Evolutionary conservation across 2,797 vertebrate genomes (phyloP).

Genomic region (Peromyscus eremicus): DNA sequence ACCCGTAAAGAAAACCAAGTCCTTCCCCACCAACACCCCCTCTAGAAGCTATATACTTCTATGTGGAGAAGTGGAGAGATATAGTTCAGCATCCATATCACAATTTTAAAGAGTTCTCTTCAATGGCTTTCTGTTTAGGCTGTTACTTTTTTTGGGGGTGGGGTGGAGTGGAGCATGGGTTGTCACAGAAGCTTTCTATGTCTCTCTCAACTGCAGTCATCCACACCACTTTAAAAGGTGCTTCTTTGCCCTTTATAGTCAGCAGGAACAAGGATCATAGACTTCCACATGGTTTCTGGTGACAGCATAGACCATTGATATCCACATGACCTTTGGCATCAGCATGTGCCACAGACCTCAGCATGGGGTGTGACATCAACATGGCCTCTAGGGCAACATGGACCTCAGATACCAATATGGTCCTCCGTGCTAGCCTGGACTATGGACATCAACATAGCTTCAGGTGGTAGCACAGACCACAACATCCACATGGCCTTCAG

Average conservation of each 20-base stretch:
- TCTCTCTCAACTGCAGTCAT: neutral
- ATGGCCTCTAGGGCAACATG: neutral
- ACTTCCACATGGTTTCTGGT: neutral
- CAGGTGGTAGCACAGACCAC: neutral
- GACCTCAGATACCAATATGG: neutral
- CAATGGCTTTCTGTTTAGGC: neutral
- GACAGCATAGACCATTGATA: neutral
- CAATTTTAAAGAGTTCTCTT: neutral
- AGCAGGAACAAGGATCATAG: neutral
- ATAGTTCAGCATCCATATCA: neutral
- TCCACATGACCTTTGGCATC: neutral
- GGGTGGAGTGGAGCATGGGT: neutral
- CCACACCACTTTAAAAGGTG: neutral
- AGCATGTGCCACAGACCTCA: neutral
- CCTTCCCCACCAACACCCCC: neutral
- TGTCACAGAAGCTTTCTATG: neutral
- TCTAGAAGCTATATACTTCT: neutral
- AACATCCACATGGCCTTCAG: neutral
- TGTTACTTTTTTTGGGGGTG: neutral
- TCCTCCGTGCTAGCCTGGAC: neutral
- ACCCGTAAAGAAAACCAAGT: neutral
- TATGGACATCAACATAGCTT: neutral
- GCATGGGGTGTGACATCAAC: too few species aligned
- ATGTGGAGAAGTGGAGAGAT: neutral
- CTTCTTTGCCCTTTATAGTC: neutral